Evolutionary conservation across 1,140 invertebrate genomes (phyloP), one percentile per base, ranked within the genome.

Genomic region (Mamestra configurata): DNA sequence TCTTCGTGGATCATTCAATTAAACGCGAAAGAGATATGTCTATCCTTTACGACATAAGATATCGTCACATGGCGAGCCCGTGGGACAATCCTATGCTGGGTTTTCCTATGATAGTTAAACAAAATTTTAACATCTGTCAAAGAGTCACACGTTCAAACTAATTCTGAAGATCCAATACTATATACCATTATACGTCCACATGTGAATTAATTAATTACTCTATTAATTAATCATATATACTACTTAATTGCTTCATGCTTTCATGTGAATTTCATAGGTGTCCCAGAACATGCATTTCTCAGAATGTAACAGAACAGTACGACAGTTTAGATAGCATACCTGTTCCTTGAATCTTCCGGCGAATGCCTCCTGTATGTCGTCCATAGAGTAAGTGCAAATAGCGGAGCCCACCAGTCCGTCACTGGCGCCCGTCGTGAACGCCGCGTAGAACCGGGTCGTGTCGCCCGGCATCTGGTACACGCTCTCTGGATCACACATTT

Each of bases 321-420:
- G 18, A 40, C 35, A 40, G 55, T 49, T 73, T 22, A 35, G 53
- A 82, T 80, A 57, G 53, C 24, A 75, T 64, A 94, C 93, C 87
- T 94, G 98, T 92, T 98, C 98, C 91, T 99, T 98, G 95, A 99
- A 99, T 94, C 98, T 97, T 79, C 98, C 97, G 82, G 96, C 96
- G 91, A 99, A 99, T 22, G 97, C 97, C 79, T 97, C 96, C 90
- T 98, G 97, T 86, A 99, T 98, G 83, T 98, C 97, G 22, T 96
- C 96, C 86, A 98, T 96, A 66, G 96, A 97, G 95, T 98, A 99
- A 53, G 97, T 97, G 94, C 98, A 99, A 78, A 99, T 97, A 1
- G 98, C 98, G 1, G 98, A 98, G 7, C 98, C 98, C 87, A 97
- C 97, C 66, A 99, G 96, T 13, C 98, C 98, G 89, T 98, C 98